Evolutionary conservation across 2,888 invertebrate species (phyloP).

Genomic region (Melinaea menophilus): DNA sequence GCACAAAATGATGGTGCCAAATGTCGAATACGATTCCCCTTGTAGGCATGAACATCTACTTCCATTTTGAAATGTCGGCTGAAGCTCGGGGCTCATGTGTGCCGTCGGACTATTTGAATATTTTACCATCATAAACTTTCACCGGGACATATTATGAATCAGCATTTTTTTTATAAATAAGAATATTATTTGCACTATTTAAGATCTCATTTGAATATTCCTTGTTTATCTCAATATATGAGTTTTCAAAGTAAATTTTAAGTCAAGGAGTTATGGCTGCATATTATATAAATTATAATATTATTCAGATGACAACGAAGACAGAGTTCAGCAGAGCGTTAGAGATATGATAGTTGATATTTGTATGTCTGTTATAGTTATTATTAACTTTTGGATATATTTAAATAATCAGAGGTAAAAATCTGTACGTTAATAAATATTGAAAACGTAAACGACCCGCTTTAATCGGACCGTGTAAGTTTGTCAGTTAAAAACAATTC

Average conservation of each 20-base stretch:
- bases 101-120: conserved; percentile 72
- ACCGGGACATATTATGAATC: conserved; percentile 59
- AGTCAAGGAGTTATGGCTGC: neutral
- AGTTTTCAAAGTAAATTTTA: neutral
- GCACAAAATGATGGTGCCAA: too few relatives aligned
- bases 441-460: conserved; percentile 26
- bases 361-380: conserved; percentile 24
- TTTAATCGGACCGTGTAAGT: conserved; percentile 49
- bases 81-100: conserved; percentile 62
- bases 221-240: conserved; percentile 5
- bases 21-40: conserved; percentile 65
- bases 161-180: conserved; percentile 38
- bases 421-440: neutral
- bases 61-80: conserved; percentile 69
- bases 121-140: conserved; percentile 57
- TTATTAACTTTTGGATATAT: conserved; percentile 12
- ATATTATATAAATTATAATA: neutral
- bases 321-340: neutral
- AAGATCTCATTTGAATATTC: neutral
- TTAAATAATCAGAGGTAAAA: neutral
- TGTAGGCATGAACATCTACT: conserved; percentile 64
- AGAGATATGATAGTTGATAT: neutral
- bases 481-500: conserved; percentile 66
- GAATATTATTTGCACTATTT: conserved; percentile 4
- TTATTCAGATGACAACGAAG: conserved; percentile 1